Conservation (phyloP, 2,888 invertebrate genomes). For the Aricia artaxerxes region DNA sequence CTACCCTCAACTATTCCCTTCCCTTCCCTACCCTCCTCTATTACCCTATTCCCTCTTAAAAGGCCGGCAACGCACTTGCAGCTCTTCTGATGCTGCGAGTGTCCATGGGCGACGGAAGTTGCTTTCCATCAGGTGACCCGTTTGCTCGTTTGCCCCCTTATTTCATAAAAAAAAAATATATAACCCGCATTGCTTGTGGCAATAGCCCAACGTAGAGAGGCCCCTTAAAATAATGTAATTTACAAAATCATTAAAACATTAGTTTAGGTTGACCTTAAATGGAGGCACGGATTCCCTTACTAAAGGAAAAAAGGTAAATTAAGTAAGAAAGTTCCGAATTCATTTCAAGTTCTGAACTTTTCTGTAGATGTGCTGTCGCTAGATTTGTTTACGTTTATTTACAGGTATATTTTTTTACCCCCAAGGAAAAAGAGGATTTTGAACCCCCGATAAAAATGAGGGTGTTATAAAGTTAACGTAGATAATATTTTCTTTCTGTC, state of each 20-base stretch:
- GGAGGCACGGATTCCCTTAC: background rate
- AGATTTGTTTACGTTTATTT: background rate
- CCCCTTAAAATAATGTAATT: background rate
- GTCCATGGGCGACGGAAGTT: no score
- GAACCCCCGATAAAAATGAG: background rate
- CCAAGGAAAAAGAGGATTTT: background rate
- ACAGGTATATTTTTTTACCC: background rate
- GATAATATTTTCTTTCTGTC: no score
- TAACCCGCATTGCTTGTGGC: no score
- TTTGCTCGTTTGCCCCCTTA: no score
- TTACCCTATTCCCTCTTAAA: no score
- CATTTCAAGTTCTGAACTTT: slow-evolving; percentile 20
- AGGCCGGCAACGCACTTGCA: no score
- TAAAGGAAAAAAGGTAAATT: slow-evolving; percentile 16
- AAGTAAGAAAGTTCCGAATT: slow-evolving; percentile 11
- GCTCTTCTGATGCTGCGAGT: no score
- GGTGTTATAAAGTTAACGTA: no score
- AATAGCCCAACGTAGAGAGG: background rate
- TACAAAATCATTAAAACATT: background rate
- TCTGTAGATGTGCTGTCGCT: background rate
- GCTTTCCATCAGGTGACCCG: no score
- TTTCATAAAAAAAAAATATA: no score
- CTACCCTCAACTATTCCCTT: no score
- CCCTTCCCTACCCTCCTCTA: no score
- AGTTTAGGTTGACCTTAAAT: background rate